Evolutionary conservation across 2,888 invertebrate species (phyloP).

Genomic region (Panopea generosa): DNA sequence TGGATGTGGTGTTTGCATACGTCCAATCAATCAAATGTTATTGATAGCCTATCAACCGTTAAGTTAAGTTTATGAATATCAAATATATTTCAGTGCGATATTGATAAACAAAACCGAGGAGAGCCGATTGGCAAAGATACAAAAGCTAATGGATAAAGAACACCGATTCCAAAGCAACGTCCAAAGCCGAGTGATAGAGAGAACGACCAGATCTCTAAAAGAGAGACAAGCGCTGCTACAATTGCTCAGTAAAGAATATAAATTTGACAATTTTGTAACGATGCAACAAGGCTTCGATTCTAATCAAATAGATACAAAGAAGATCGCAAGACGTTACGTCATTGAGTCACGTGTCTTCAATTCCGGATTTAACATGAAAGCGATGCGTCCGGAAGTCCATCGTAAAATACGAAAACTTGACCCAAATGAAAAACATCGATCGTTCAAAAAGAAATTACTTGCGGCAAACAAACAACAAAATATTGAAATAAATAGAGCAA

Average conservation of each 20-base stretch:
- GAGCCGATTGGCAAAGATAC: slow-evolving; percentile 46
- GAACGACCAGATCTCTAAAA: slow-evolving; percentile 55
- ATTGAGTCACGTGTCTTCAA: slow-evolving; percentile 67
- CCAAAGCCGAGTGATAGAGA: slow-evolving; percentile 54
- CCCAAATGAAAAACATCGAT: slow-evolving; percentile 55
- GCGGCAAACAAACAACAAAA: slow-evolving; percentile 56
- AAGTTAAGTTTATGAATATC: no score
- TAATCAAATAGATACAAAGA: slow-evolving; percentile 50
- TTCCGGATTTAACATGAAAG: slow-evolving; percentile 64
- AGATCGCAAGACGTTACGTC: slow-evolving; percentile 59
- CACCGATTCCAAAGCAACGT: slow-evolving; percentile 54
- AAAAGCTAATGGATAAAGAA: slow-evolving; percentile 60
- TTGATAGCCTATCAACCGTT: no score
- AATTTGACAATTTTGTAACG: slow-evolving; percentile 66
- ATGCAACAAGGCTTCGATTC: slow-evolving; percentile 64
- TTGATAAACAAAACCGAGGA: slow-evolving; percentile 63
- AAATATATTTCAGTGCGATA: slow-evolving; percentile 57
- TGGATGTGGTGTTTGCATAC: no score
- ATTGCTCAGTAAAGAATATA: slow-evolving; percentile 63
- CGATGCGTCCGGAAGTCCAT: slow-evolving; percentile 64
- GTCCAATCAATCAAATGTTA: no score
- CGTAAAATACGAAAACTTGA: slow-evolving; percentile 65
- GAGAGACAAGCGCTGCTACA: slow-evolving; percentile 63
- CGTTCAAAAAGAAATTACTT: slow-evolving; percentile 58
- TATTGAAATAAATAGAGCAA: slow-evolving; percentile 61